phyloP scores from a whole-genome alignment of 2,888 invertebrate genomes.

The Drosophila phalerata region DNA sequence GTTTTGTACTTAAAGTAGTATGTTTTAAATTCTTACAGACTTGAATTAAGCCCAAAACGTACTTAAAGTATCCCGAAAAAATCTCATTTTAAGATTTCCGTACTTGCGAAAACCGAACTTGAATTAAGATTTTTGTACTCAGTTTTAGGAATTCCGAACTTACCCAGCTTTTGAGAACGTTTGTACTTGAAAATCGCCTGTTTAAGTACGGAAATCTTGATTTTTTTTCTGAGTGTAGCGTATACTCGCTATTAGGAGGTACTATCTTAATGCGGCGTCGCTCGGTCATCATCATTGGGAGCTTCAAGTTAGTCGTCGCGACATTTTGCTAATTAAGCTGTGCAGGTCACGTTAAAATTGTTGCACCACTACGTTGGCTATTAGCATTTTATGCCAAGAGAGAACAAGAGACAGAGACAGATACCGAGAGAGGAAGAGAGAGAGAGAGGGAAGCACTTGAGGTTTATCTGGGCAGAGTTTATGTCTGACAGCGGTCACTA shows the following conservation, averaged over 20 bases:
- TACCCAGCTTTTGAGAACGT: too few relatives aligned
- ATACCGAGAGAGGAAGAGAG: background rate
- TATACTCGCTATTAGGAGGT: conserved; percentile 11
- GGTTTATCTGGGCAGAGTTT: conserved; percentile 77
- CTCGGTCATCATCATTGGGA: conserved; percentile 30
- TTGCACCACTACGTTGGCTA: conserved; percentile 42
- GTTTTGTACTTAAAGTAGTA: too few relatives aligned
- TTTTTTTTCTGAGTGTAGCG: background rate
- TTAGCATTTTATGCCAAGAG: conserved; percentile 69
- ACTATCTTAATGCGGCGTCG: conserved; percentile 66
- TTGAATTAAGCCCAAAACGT: too few relatives aligned
- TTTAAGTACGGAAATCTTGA: too few relatives aligned
- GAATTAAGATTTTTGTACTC: too few relatives aligned
- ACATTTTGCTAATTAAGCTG: conserved; percentile 79
- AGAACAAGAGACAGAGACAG: background rate
- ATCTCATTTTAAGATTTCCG: too few relatives aligned
- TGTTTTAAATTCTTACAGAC: too few relatives aligned
- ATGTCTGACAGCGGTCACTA: conserved; percentile 80
- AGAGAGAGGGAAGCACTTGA: conserved; percentile 22
- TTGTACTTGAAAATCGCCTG: too few relatives aligned
- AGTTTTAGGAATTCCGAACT: too few relatives aligned
- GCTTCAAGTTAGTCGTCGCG: conserved; percentile 54
- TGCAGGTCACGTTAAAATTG: conserved; percentile 62
- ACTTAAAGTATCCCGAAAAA: too few relatives aligned
- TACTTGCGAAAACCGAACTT: too few relatives aligned